phyloP scores from a whole-genome alignment of 2,888 invertebrate species.

The Synergus itoensis region DNA sequence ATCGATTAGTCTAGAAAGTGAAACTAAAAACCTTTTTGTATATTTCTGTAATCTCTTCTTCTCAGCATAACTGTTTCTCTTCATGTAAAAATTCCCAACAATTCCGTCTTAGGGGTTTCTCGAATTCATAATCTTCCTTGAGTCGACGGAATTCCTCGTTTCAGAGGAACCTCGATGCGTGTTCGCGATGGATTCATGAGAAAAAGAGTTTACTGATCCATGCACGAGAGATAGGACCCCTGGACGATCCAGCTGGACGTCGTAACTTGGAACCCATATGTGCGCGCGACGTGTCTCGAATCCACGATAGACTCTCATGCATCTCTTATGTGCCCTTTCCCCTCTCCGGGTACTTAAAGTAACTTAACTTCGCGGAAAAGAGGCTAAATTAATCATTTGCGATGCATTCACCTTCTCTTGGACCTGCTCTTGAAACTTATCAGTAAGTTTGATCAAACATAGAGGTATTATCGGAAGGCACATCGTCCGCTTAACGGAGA shows the following conservation, averaged over 20 bases:
- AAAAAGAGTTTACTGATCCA: slow-evolving; percentile 46
- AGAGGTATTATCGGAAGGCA: slow-evolving; percentile 23
- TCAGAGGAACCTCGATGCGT: slow-evolving; percentile 17
- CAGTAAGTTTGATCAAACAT: slow-evolving; percentile 9
- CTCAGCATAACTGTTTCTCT: background rate
- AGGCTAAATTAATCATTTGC: slow-evolving; percentile 40
- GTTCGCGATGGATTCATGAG: slow-evolving; percentile 36
- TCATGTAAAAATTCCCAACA: background rate
- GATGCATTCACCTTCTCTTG: slow-evolving; percentile 34
- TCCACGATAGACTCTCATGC: slow-evolving; percentile 45
- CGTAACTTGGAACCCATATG: slow-evolving; percentile 33
- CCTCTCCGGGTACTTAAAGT: background rate
- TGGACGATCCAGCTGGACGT: slow-evolving; percentile 38
- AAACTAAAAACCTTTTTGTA: no score
- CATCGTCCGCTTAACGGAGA: slow-evolving; percentile 23
- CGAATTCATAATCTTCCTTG: slow-evolving; percentile 7
- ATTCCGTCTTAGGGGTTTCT: background rate
- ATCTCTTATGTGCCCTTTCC: slow-evolving; percentile 30
- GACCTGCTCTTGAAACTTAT: slow-evolving; percentile 17
- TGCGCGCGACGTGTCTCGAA: slow-evolving; percentile 53
- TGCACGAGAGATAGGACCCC: slow-evolving; percentile 46
- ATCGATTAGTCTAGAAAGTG: no score
- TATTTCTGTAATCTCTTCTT: background rate
- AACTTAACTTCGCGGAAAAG: slow-evolving; percentile 41
- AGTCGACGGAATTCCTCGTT: background rate